Conservation (phyloP, 2,113 vertebrate species). For the Cynopterus brachyotis region DNA sequence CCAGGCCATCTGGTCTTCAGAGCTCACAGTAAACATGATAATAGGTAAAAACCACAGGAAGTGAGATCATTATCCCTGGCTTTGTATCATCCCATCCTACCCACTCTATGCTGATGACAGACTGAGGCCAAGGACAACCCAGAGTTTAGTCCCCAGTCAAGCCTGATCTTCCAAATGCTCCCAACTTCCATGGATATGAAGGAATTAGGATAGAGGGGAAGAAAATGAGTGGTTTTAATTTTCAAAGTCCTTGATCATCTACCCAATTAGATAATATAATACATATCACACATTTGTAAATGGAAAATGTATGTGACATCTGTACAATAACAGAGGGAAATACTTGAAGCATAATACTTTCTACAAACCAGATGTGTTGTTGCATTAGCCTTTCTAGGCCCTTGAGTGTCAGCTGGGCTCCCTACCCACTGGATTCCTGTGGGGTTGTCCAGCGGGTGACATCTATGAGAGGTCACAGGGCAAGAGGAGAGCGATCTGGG, state of each 20-base stretch:
- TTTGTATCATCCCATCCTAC: background rate
- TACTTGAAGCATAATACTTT: background rate
- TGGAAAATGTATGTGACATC: background rate
- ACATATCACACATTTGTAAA: fast-evolving
- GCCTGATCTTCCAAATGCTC: background rate
- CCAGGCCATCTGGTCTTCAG: background rate
- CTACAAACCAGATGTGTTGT: background rate
- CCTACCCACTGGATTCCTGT: background rate
- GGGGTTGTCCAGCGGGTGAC: background rate
- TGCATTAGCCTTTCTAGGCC: background rate
- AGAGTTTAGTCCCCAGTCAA: background rate
- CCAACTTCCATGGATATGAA: background rate
- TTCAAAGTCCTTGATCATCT: background rate
- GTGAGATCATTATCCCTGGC: background rate
- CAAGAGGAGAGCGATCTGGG: background rate
- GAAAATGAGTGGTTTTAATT: background rate
- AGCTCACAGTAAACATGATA: background rate
- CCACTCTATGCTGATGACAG: background rate
- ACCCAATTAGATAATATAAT: background rate
- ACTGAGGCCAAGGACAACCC: background rate
- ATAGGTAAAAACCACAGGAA: background rate
- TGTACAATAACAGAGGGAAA: too few relatives aligned
- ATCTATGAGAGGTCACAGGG: background rate
- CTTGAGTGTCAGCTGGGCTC: background rate
- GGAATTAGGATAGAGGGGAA: background rate